Evolutionary conservation across 2,888 invertebrate genomes (phyloP).

Genomic region (Apeira syringaria): DNA sequence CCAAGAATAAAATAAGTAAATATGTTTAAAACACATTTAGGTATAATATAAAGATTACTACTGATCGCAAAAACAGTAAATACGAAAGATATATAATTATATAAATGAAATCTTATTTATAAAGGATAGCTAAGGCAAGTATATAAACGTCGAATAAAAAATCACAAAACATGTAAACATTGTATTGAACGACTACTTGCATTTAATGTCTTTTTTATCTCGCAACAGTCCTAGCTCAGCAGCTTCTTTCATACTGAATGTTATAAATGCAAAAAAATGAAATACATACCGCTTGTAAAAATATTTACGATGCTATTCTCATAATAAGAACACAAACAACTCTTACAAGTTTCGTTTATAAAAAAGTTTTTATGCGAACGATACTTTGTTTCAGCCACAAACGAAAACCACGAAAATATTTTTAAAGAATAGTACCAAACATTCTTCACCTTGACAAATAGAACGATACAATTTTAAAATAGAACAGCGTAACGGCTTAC

Average conservation of each 20-base stretch:
- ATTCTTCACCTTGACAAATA: constrained; percentile 29
- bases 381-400: constrained; percentile 9
- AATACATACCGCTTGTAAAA: constrained; percentile 27
- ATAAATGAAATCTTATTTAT: too few species aligned
- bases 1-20: too few species aligned
- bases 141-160: too few species aligned
- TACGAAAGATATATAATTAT: too few species aligned
- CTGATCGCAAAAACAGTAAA: too few species aligned
- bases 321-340: constrained; percentile 22
- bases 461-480: constrained; percentile 24
- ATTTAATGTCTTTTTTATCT: constrained; percentile 18
- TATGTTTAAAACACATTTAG: too few species aligned
- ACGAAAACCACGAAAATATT: constrained; percentile 8
- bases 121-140: too few species aligned
- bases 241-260: constrained; percentile 16
- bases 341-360: constrained; percentile 24
- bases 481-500: constrained; percentile 25
- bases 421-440: constrained; percentile 4
- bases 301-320: constrained; percentile 24
- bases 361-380: constrained; percentile 20
- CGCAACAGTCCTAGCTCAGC: constrained; percentile 23
- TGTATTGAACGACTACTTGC: too few species aligned
- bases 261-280: constrained; percentile 21
- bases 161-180: too few species aligned
- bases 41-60: too few species aligned